A percentile compares a stretch with the other conserved stretches of the same genome.
phyloP scores from a whole-genome alignment of 1,140 invertebrate species.

The Augochlora pura region DNA sequence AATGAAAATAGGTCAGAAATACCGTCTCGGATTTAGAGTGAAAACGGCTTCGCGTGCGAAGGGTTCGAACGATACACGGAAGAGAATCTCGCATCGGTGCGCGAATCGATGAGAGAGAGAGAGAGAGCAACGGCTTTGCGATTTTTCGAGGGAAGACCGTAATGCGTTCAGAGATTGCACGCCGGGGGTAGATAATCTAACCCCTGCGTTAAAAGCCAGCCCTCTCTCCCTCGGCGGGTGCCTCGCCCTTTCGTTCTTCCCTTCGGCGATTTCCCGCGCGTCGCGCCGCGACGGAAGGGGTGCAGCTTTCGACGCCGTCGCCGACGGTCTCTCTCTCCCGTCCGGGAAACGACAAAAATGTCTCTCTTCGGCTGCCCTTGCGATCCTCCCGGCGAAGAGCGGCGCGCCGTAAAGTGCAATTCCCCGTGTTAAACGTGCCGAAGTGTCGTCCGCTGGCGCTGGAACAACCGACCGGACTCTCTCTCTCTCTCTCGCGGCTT shows the following conservation, averaged over 20 bases:
- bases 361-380: slow-evolving; percentile 19
- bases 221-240: neutral
- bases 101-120: no score
- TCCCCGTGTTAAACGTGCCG: slow-evolving; percentile 43
- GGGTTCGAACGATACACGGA: no score
- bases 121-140: no score
- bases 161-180: no score
- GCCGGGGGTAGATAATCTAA: slow-evolving; percentile 14
- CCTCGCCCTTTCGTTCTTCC: neutral
- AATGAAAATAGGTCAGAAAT: no score
- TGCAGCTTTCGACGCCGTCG: neutral
- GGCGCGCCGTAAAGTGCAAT: slow-evolving; percentile 19
- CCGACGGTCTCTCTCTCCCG: neutral
- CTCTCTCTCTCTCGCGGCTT: neutral
- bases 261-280: neutral
- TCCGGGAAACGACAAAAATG: slow-evolving; percentile 28
- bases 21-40: no score
- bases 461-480: neutral
- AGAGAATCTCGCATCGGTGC: no score
- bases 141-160: no score
- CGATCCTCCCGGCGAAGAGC: slow-evolving; percentile 1
- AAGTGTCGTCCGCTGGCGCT: slow-evolving; percentile 20
- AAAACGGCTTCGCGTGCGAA: no score
- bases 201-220: slow-evolving; percentile 24
- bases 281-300: no score